Evolutionary conservation across 2,113 vertebrate genomes (phyloP).

Genomic region (Riparia riparia): DNA sequence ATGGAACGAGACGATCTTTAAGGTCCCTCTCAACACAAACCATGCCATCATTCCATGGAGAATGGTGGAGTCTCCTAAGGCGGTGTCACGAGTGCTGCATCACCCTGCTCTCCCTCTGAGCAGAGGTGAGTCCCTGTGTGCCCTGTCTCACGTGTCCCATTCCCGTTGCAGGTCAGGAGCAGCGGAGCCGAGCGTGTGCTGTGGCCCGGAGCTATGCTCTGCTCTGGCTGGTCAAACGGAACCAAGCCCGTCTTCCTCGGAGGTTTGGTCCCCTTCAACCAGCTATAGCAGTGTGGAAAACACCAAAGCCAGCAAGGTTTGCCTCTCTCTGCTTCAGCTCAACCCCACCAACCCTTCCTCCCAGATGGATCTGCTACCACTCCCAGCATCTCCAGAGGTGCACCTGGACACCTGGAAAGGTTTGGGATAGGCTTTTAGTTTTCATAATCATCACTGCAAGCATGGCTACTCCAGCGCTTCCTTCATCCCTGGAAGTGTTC

Average conservation of each 20-base stretch:
- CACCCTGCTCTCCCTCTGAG: not conserved
- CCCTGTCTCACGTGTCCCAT: not conserved
- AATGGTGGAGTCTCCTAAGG: not conserved
- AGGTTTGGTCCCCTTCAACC: conserved; percentile 99
- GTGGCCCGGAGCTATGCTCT: conserved; percentile 68
- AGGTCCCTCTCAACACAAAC: not conserved
- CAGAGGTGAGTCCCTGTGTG: too few relatives aligned
- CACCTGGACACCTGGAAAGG: not conserved
- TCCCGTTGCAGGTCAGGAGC: conserved; percentile 53
- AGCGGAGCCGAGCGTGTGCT: fast-evolving
- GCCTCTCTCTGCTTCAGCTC: not conserved
- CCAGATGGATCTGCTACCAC: not conserved
- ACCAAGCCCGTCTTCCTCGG: conserved; percentile 98
- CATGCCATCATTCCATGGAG: not conserved
- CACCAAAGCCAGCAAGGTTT: not conserved
- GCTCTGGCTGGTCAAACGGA: conserved; percentile 99
- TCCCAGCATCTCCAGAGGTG: not conserved
- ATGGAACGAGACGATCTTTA: fast-evolving
- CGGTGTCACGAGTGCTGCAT: fast-evolving
- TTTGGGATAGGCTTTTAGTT: not conserved
- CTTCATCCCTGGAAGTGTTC: not conserved
- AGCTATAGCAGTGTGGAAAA: conserved; percentile 90
- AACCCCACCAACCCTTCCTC: not conserved
- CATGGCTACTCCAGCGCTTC: not conserved
- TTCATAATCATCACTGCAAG: not conserved